phyloP scores from a whole-genome alignment of 2,888 invertebrate genomes.

The Epinotia nisella region DNA sequence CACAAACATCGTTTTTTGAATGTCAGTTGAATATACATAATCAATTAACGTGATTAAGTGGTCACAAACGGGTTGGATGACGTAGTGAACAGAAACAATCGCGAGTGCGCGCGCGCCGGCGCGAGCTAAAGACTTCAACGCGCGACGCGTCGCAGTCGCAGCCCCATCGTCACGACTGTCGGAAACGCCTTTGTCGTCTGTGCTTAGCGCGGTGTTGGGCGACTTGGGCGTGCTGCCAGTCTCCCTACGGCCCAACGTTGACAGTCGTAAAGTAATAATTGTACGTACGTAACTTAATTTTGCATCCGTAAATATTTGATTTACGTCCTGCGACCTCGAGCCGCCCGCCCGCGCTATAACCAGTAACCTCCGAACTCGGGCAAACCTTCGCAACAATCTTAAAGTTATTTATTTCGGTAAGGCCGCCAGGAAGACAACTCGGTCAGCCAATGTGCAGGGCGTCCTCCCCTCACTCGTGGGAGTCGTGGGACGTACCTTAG shows the following conservation, averaged over 20 bases:
- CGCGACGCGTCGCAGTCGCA: background rate
- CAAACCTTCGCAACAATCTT: background rate
- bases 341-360: constrained; percentile 6
- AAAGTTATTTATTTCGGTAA: constrained; percentile 14
- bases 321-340: background rate
- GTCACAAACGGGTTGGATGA: constrained; percentile 10
- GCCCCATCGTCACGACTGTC: background rate
- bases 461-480: no score
- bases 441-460: constrained; percentile 8
- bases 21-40: background rate
- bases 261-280: background rate
- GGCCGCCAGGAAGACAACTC: constrained; percentile 17
- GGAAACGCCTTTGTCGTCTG: background rate
- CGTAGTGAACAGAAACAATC: constrained; percentile 3
- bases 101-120: background rate
- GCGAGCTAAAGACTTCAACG: constrained; percentile 25
- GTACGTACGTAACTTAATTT: background rate
- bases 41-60: background rate
- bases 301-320: background rate
- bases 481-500: no score
- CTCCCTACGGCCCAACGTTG: background rate
- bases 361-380: background rate
- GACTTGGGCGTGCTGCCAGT: no score
- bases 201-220: background rate
- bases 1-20: background rate